Evolutionary conservation across 2,888 invertebrate genomes (phyloP).

Genomic region (Ectemnius cavifrons): DNA sequence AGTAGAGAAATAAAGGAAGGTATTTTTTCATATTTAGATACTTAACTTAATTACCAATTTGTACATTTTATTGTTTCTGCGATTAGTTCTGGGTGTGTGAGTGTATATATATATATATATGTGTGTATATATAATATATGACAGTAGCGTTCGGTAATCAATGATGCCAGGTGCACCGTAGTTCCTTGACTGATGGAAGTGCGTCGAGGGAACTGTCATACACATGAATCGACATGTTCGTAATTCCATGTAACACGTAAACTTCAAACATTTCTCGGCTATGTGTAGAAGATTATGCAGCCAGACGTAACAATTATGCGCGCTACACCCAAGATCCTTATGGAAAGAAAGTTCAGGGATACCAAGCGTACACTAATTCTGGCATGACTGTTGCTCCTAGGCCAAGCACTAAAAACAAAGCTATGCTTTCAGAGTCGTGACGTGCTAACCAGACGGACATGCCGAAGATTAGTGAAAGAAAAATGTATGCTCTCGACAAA

Average conservation of each 20-base stretch:
- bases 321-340: background rate
- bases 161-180: no score
- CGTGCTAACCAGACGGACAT: slow-evolving; percentile 18
- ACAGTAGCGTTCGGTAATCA: no score
- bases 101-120: no score
- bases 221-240: background rate
- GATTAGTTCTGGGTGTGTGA: slow-evolving; percentile 8
- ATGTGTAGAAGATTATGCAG: slow-evolving; percentile 3
- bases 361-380: background rate
- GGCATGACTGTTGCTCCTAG: slow-evolving; percentile 11
- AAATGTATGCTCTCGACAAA: slow-evolving; percentile 2
- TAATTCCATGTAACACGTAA: background rate
- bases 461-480: slow-evolving; percentile 5
- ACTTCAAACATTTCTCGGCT: background rate
- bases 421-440: slow-evolving; percentile 22
- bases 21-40: slow-evolving; percentile 24
- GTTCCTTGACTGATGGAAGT: no score
- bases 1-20: slow-evolving; percentile 32
- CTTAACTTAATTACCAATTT: slow-evolving; percentile 61
- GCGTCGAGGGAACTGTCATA: no score
- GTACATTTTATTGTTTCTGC: slow-evolving; percentile 58
- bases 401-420: slow-evolving; percentile 38
- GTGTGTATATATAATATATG: no score
- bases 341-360: background rate
- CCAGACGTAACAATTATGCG: background rate